Conservation (phyloP, 2,888 invertebrate species). For the Drosophila subquinaria region DNA sequence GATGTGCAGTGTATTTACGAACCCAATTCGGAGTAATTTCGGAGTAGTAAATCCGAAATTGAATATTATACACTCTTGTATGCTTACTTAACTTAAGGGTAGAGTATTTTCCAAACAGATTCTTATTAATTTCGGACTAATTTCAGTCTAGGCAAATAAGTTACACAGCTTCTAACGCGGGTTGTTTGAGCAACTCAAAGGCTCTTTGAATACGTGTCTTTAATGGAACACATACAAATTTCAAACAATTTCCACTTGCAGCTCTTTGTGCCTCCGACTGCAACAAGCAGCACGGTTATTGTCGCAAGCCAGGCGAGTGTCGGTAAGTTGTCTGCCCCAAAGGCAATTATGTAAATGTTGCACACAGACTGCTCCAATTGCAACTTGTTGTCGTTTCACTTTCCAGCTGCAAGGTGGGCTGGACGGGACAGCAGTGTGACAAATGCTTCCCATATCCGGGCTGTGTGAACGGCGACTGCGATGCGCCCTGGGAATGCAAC, state of each 20-base stretch:
- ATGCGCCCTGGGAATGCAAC: conserved; percentile 95
- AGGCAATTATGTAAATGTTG: neutral
- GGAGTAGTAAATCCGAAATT: too few relatives aligned
- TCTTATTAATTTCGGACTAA: neutral
- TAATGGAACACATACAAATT: neutral
- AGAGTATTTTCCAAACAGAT: neutral
- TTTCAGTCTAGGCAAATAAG: neutral
- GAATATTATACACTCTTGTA: too few relatives aligned
- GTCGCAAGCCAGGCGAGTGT: conserved; percentile 92
- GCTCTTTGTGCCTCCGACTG: conserved; percentile 94
- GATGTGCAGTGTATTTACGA: too few relatives aligned
- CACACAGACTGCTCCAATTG: neutral
- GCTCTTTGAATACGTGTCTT: neutral
- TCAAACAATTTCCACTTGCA: conserved; percentile 83
- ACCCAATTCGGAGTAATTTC: too few relatives aligned
- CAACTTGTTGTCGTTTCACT: neutral
- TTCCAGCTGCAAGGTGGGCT: conserved; percentile 92
- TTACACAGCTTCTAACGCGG: neutral
- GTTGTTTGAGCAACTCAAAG: neutral
- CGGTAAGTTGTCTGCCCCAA: conserved; percentile 86
- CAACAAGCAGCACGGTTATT: conserved; percentile 93
- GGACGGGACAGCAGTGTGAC: conserved; percentile 92
- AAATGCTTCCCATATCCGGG: conserved; percentile 95
- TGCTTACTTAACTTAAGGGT: neutral
- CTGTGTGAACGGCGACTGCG: conserved; percentile 94